Evolutionary conservation across 2,888 invertebrate species (phyloP).

Genomic region (Andrena bucephala): DNA sequence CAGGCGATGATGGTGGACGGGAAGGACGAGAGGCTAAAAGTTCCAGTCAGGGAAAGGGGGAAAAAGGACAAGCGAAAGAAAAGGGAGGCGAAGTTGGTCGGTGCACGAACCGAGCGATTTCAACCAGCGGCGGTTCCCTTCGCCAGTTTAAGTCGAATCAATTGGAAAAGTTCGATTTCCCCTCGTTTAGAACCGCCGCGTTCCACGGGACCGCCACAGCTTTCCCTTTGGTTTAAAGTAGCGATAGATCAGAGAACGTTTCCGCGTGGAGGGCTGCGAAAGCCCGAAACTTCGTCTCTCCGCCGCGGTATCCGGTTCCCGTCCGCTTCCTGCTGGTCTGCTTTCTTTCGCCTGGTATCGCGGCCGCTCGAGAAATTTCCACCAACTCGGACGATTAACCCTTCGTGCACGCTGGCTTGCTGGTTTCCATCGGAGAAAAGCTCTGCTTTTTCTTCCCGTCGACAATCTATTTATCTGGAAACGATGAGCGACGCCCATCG

Average conservation of each 20-base stretch:
- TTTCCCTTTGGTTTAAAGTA: constrained; percentile 69
- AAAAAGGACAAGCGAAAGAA: constrained; percentile 9
- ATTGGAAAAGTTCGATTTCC: constrained; percentile 80
- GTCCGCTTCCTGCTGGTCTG: constrained; percentile 46
- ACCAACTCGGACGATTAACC: constrained; percentile 53
- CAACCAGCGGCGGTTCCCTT: constrained; percentile 67
- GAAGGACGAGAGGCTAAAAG: constrained; percentile 22
- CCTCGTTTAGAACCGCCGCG: constrained; percentile 71
- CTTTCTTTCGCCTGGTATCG: constrained; percentile 47
- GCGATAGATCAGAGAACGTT: constrained; percentile 73
- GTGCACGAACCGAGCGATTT: constrained; percentile 49
- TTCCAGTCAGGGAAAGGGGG: constrained; percentile 7
- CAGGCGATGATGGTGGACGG: constrained; percentile 23
- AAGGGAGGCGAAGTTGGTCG: constrained; percentile 18
- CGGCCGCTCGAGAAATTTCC: constrained; percentile 45
- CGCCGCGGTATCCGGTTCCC: constrained; percentile 53
- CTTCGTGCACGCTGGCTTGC: constrained; percentile 22
- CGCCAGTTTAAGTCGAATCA: constrained; percentile 78
- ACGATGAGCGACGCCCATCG: neutral
- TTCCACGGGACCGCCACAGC: constrained; percentile 64
- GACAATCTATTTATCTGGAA: neutral
- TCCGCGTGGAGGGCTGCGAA: constrained; percentile 65
- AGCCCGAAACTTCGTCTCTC: constrained; percentile 67
- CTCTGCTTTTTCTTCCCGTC: constrained; percentile 20
- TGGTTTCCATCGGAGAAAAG: constrained; percentile 6